phyloP scores from a whole-genome alignment of 2,113 vertebrate species.

The Crotalus viridis region DNA sequence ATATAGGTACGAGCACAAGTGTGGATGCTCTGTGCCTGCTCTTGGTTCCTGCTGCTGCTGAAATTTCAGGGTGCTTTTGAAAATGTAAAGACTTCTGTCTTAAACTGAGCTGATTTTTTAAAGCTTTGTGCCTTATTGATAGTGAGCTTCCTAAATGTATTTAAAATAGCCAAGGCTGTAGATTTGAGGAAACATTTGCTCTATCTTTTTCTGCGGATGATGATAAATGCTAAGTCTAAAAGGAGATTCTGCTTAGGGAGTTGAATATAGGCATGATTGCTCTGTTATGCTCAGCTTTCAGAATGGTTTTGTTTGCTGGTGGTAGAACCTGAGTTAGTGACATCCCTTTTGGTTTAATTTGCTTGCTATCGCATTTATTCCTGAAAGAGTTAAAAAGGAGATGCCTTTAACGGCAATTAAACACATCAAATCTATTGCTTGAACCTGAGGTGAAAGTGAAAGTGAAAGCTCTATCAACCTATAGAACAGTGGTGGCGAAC shows the following conservation, averaged over 20 bases:
- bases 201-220: background rate
- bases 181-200: background rate
- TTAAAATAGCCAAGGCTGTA: background rate
- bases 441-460: background rate
- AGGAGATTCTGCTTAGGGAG: background rate
- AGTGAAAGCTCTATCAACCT: background rate
- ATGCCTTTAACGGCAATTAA: background rate
- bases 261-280: background rate
- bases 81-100: background rate
- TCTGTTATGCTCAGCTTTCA: background rate
- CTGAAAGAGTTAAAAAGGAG: background rate
- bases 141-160: background rate
- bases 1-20: background rate
- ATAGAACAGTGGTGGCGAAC: background rate
- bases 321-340: background rate
- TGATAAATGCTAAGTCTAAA: background rate
- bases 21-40: background rate
- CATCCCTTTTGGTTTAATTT: background rate
- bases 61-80: background rate
- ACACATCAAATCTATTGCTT: background rate
- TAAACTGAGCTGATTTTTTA: background rate
- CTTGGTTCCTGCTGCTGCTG: background rate
- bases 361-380: background rate
- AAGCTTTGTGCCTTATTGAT: background rate
- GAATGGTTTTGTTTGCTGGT: background rate